Evolutionary conservation across 53 echinoderm and acorn worm genomes (phyloP), one percentile per base, ranked within the genome.

Genomic region (Stichopus horrens): DNA sequence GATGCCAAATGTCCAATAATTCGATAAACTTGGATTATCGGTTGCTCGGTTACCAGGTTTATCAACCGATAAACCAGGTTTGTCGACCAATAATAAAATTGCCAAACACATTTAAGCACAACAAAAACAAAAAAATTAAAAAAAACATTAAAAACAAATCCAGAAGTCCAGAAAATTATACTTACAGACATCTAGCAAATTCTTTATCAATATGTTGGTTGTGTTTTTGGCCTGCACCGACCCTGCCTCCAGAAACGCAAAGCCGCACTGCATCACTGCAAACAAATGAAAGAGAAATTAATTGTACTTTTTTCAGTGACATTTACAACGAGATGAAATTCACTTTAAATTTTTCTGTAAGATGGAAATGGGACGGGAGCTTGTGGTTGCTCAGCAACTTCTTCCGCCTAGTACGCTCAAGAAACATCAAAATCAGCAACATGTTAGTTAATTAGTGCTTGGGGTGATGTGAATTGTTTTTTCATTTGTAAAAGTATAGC

Each of bases 201-300:
- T 96, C 54, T 96, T 96, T 65, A 94, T 89, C 21, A 96, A 87
- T n/a, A 96, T 96, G 68, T 96, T 96, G 88, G 96, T 96, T 9
- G 96, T 96, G 57, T 96, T 96, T 75, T 96, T 96, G 67, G 93
- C 92, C 21, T 94, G 93, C 4, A 96, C 96, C 0, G 96, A 94
- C 8, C 96, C 96, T 54, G 96, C 96, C 21, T 96, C 94, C 53
- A 96, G 75, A 58, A 96, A 96, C 4, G 96, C 96, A 57, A 96
- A 96, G 0, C 96, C 96, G 71, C 91, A 89, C 76, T 96, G 96
- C 96, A 96, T 94, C 76, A 96, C 96, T 96, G 87, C 7, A 83
- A 79, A 18, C 58, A 58, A 82, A 58, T 53, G 4, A 58, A 55
- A 22, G 55, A 14, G 57, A 54, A 54, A 54, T 20, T 13, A 37